Evolutionary conservation across 23 tunicate genomes (phyloP), one percentile per base, ranked within the genome.

Genomic region (Ascidia mentula): DNA sequence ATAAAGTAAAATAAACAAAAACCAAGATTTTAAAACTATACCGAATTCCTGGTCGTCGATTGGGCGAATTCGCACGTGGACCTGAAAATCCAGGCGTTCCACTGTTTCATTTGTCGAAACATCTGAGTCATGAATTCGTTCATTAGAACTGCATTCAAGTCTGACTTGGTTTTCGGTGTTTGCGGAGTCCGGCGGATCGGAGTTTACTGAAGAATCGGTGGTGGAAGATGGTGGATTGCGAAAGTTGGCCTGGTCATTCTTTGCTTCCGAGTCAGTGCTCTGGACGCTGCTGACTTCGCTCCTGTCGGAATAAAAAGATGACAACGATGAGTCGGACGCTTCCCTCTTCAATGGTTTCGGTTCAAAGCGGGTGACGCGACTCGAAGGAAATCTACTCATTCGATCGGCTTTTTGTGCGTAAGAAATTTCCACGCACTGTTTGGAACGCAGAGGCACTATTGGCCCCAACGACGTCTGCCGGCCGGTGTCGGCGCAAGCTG

Each of bases 1-100:
- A n/a, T n/a, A n/a, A n/a, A n/a, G n/a, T n/a, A n/a, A n/a, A n/a
- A n/a, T n/a, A n/a, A n/a, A n/a, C n/a, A n/a, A n/a, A n/a, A n/a
- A n/a, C n/a, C n/a, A n/a, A n/a, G n/a, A n/a, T n/a, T n/a, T n/a
- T n/a, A n/a, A n/a, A n/a, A n/a, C n/a, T n/a, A n/a, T 45, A 93
- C 98, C 98, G 30, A 65, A 37, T 30, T 85, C 89, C 59, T 91
- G 84, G 18, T 88, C 98, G 12, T 93, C 98, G 77, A 93, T 61
- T 38, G 98, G 98, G 60, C 86, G 75, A 0, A 93, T 59, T 33
- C 98, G 61, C 28, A 93, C 86, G 46, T 78, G 76, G 17, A 93
- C 98, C 76, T 84, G 71, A 45, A 90, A 90, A 18, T 78, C 82
- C 30, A 59, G 34, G 18, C 72, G 65, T 53, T 53, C 65, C 4